Evolutionary conservation across 2,113 vertebrate species (phyloP).

Genomic region (Myotis brandtii): DNA sequence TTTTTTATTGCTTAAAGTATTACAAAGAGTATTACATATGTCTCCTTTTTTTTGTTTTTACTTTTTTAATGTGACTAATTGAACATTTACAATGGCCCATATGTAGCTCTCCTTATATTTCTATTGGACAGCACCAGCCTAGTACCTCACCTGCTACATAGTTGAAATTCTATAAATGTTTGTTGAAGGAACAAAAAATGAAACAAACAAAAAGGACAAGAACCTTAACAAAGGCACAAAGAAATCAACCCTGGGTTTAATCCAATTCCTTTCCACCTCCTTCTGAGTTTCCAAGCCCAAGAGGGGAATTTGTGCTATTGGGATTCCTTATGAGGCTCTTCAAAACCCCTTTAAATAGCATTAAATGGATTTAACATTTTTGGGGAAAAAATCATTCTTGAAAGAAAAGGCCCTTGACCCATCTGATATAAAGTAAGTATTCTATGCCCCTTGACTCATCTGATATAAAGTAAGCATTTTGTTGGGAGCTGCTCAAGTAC

Average conservation of each 20-base stretch:
- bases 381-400: background rate
- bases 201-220: background rate
- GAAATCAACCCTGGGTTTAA: background rate
- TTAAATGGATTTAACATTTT: constrained; percentile 1
- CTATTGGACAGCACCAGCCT: background rate
- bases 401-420: background rate
- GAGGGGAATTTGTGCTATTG: background rate
- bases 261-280: background rate
- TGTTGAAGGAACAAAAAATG: constrained; percentile 46
- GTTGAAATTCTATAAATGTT: background rate
- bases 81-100: background rate
- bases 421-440: background rate
- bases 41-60: constrained; percentile 19
- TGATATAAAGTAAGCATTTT: constrained; percentile 8
- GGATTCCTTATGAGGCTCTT: background rate
- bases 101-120: background rate
- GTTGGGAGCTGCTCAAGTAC: background rate
- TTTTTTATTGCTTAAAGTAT: too few relatives aligned
- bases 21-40: too few relatives aligned
- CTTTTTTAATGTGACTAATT: background rate
- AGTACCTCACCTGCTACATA: background rate
- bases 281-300: constrained; percentile 33
- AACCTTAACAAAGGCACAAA: background rate
- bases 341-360: constrained; percentile 38
- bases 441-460: background rate